Evolutionary conservation across 2,113 vertebrate species (phyloP).

Genomic region (Deroptyus accipitrinus): DNA sequence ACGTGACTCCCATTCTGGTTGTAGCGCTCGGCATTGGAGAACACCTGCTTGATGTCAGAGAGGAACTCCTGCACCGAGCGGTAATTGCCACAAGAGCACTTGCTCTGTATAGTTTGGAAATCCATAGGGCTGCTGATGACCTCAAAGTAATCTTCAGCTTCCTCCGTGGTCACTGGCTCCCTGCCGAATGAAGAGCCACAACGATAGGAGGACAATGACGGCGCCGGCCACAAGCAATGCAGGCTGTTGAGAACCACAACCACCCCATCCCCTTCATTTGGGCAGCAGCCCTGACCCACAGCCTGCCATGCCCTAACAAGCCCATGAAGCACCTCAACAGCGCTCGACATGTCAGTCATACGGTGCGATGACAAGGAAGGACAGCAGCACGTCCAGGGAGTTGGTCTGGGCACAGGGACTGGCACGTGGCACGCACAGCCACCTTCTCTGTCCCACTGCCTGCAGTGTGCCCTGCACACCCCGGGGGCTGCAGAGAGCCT

Average conservation of each 20-base stretch:
- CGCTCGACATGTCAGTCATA: fast-evolving
- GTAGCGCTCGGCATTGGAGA: constrained; percentile 93
- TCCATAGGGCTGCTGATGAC: constrained; percentile 93
- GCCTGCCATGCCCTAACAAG: not conserved
- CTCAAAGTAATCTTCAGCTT: constrained; percentile 92
- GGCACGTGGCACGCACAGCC: fast-evolving
- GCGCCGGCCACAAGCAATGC: not conserved
- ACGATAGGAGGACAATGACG: not conserved
- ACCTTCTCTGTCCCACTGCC: not conserved
- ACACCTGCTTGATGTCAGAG: constrained; percentile 91
- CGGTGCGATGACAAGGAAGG: fast-evolving
- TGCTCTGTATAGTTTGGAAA: constrained; percentile 93
- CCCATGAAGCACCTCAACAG: not conserved
- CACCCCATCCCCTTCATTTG: not conserved
- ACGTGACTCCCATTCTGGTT: constrained; percentile 89
- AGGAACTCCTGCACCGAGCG: constrained; percentile 89
- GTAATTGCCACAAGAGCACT: constrained; percentile 85
- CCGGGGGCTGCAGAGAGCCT: not conserved
- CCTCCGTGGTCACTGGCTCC: constrained; percentile 91
- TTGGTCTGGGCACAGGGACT: not conserved
- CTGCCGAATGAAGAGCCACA: constrained; percentile 66
- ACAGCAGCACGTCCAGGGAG: not conserved
- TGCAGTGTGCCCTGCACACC: not conserved
- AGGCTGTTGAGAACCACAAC: not conserved
- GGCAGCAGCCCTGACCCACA: not conserved